Evolutionary conservation across 2,797 vertebrate species (phyloP).

Genomic region (Anolis apletophallus): DNA sequence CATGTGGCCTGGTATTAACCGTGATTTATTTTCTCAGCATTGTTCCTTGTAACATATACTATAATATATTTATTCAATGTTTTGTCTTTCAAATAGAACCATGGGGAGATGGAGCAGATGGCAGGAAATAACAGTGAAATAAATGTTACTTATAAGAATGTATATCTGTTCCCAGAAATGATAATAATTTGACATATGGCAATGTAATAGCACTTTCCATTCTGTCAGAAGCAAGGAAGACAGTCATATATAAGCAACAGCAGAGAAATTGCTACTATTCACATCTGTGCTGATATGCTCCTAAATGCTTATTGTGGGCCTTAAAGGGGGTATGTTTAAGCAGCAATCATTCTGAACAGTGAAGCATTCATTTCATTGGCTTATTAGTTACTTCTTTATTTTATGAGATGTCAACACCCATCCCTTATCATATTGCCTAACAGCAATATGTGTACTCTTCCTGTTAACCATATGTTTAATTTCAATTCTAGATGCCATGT

Average conservation of each 20-base stretch:
- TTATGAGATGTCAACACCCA: slow-evolving; percentile 9
- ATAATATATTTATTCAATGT: background rate
- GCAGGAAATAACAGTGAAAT: background rate
- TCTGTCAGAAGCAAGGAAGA: background rate
- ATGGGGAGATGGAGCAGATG: background rate
- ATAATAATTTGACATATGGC: background rate
- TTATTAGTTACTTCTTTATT: slow-evolving; percentile 17
- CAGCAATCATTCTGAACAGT: slow-evolving; percentile 32
- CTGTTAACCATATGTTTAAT: background rate
- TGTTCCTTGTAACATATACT: background rate
- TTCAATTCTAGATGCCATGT: too few species aligned
- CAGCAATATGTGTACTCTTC: slow-evolving; percentile 34
- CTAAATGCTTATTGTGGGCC: slow-evolving; percentile 38
- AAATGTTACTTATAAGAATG: slow-evolving; percentile 21
- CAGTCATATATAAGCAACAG: background rate
- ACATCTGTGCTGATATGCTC: background rate
- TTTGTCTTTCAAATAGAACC: background rate
- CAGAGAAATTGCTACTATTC: slow-evolving; percentile 9
- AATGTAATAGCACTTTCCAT: background rate
- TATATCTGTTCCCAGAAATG: background rate
- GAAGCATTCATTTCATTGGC: slow-evolving; percentile 41
- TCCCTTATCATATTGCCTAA: background rate
- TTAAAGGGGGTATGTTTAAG: slow-evolving; percentile 56
- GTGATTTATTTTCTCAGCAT: background rate
- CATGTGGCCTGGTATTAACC: background rate